Evolutionary conservation across 2,888 invertebrate genomes (phyloP), one percentile per base, ranked within the genome.

Genomic region (Diabrotica balteata): DNA sequence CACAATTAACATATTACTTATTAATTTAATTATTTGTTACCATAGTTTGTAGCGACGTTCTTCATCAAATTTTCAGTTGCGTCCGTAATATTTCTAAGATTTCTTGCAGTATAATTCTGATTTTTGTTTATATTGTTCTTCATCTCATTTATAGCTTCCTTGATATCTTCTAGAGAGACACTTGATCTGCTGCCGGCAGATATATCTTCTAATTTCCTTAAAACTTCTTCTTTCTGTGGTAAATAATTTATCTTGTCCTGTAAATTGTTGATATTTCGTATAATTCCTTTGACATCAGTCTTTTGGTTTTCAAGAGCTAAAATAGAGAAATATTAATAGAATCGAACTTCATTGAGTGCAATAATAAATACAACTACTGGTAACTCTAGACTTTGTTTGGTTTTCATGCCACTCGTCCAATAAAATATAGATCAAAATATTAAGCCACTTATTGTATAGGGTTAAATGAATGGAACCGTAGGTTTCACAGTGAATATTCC

Each of bases 191-290:
- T 10, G 53, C 51, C 10, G 11, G 7, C 22, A 7, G 22, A 10
- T 51, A 75, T 70, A 68, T 75, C 74, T 52, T 73, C 73, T 22
- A 77, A 50, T 63, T 75, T 75, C 43, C 59, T 58, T n/a, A 77
- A 88, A 79, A 10, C 84, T 82, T 65, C 87, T 86, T 1, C 91
- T 32, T 53, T 81, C 68, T 90, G 88, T 0, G 82, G 77, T 11
- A 83, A 82, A 4, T 85, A 81, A 6, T 89, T 88, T 22, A 83
- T 63, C 73, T 80, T 78, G 9, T 72, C 64, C 55, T 77, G 73
- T 22, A 82, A 68, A 7, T 72, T 69, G 73, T 79, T 78, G 1
- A 84, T 65, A 59, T 82, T 82, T 2, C 75, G 69, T 52, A 81
- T 68, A 17, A 68, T 54, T 59, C 65, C 61, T 65, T 82, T 80